Evolutionary conservation across 2,797 vertebrate species (phyloP).

Genomic region (Cuculus canorus): DNA sequence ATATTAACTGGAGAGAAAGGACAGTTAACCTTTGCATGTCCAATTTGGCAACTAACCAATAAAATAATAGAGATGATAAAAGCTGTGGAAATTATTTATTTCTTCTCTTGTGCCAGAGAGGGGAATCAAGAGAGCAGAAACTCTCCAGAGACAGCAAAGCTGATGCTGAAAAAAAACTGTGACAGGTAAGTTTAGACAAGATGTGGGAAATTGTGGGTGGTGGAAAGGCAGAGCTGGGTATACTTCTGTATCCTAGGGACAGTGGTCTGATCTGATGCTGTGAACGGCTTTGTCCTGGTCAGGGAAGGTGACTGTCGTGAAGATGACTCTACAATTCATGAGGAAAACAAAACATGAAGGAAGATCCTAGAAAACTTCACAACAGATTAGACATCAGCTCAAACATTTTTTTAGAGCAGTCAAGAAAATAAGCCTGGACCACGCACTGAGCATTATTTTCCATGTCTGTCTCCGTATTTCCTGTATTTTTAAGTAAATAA

Average conservation of each 20-base stretch:
- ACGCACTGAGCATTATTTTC: not conserved
- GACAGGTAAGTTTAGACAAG: not conserved
- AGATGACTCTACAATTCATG: not conserved
- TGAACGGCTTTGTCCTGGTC: not conserved
- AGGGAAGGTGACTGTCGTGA: not conserved
- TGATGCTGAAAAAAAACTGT: not conserved
- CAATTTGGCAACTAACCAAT: not conserved
- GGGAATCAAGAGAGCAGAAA: not conserved
- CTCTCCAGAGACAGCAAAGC: not conserved
- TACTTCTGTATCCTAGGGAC: not conserved
- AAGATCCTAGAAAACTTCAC: not conserved
- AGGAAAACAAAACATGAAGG: not conserved
- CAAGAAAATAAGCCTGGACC: not conserved
- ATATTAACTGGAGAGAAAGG: not conserved
- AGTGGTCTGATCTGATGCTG: not conserved
- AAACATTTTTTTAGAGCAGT: not conserved
- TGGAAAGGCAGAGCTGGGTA: not conserved
- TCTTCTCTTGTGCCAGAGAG: not conserved
- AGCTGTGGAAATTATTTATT: constrained; percentile 16
- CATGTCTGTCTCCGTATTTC: not conserved
- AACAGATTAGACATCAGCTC: not conserved
- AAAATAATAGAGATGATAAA: not conserved
- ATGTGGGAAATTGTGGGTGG: not conserved
- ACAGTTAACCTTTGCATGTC: not conserved
- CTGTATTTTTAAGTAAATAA: not conserved